Base-by-base conservation (phyloP, 1,140 invertebrate species). In the Drosophila kurseongensis region DNA sequence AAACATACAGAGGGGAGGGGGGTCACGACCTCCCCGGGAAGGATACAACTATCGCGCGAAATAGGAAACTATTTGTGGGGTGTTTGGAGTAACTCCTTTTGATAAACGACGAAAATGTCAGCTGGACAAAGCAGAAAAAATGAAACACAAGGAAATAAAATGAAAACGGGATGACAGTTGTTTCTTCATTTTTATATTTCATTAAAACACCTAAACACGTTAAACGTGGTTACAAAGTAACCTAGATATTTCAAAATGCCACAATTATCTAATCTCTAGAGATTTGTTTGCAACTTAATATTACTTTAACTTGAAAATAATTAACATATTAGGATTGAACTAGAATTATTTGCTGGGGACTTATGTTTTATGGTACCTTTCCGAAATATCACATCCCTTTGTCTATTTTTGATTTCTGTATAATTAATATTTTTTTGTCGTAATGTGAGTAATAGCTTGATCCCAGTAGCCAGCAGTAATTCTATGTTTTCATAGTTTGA, bases 71-170 rank as follows among this genome's bases (percentile, higher is more conserved):
- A 14, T 52, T 35, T 38, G 18, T 4, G 16, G 13, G 67, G 41
- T 14, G 36, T 32, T 50, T 32, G 36, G 16, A 50, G 35, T 44
- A 45, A 50, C 60, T 57, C 42, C 51, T n/a, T 48, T 48, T 71
- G 67, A 72, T 56, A 50, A 50, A 72, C 68, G 68, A 71, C 66
- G 27, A 36, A 56, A 71, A 41, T 35, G 66, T 72, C 68, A 71
- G 52, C 51, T 71, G 68, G 68, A 71, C 60, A 55, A 68, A 44
- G 38, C 51, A 42, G 48, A 67, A 47, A 32, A 42, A 29, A 16
- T 13, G 5, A 52, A 58, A 16, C 18, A 23, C 2, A 29, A 32
- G 44, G 38, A 66, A 71, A 71, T 50, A 35, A 69, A 58, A 66
- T 47, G 23, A 40, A 60, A 65, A 35, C 10, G 35, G 8, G 5